Evolutionary conservation across 2,113 vertebrate genomes (phyloP).

Genomic region (Malurus melanocephalus): DNA sequence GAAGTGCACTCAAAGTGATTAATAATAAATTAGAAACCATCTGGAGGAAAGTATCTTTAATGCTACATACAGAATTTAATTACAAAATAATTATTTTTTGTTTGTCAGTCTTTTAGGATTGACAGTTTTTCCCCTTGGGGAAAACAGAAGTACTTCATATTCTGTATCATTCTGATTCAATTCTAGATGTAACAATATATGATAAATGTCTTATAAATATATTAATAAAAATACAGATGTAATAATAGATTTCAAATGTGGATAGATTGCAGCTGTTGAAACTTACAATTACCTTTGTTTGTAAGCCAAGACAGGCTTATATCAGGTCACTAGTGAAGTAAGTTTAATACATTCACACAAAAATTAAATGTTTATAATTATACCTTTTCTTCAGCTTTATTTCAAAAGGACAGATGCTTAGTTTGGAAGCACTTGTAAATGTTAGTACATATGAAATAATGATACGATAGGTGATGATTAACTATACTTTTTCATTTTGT

Average conservation of each 20-base stretch:
- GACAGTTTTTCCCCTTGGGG: conserved; percentile 27
- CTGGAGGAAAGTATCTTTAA: conserved; percentile 8
- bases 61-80: conserved; percentile 47
- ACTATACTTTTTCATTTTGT: background rate
- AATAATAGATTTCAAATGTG: background rate
- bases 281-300: conserved; percentile 31
- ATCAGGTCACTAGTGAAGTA: conserved; percentile 22
- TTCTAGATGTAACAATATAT: background rate
- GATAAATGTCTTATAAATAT: background rate
- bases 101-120: conserved; percentile 21
- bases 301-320: background rate
- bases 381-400: conserved; percentile 12
- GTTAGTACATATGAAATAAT: background rate
- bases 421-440: background rate
- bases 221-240: background rate
- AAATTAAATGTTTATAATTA: conserved; percentile 5
- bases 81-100: conserved; percentile 19
- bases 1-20: conserved; percentile 40
- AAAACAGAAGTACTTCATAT: conserved; percentile 5
- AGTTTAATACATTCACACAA: background rate
- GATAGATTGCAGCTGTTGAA: conserved; percentile 27
- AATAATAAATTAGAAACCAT: conserved; percentile 44
- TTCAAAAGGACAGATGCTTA: background rate
- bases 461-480: background rate
- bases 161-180: conserved; percentile 13